Base-by-base conservation (phyloP, 2,113 vertebrate genomes). In the Clupea harengus region DNA sequence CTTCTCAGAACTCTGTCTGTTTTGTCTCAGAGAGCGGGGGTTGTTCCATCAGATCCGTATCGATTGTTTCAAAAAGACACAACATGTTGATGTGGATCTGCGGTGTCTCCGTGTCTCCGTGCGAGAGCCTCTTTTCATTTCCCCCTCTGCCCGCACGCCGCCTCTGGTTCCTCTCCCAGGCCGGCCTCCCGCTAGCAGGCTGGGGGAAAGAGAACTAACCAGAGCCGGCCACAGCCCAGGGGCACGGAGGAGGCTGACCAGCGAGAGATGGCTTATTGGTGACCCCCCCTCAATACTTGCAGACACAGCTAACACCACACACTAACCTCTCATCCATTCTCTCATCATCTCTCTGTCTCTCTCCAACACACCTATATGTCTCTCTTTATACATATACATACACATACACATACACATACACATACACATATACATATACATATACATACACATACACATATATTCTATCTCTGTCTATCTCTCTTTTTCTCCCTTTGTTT, bases 251-350 rank as follows among this genome's bases (percentile, higher is more conserved):
- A 89, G 85, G 89, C 83, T 60, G 88, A 89, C 83, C 87, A 89
- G 89, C 85, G 86, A 52, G 25, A 90, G 86, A 87, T 90, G 84
- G 86, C 87, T 45, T 60, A 87, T 88, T 86, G 85, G 88, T 91
- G 81, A 78, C 89, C 28, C 11, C 81, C 47, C 17, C n/a, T 28
- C n/a, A 32, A 54, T 13, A 18, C 47, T 60, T 22, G 18, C 20
- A 54, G 47, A 49, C 54, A 60, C 6, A n/a, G 22, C 54, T 3
- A 0, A 5, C 22, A 32, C n/a, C 54, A 60, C 54, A 60, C 54
- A 60, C 54, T 20, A 15, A 60, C 54, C 39, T 39, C 39, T 39
- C 39, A 39, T 39, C 39, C 39, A 39, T 39, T 2, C 39, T 39
- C 39, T 39, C 39, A 39, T 39, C 39, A 39, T 39, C 39, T 2